Evolutionary conservation across 1,140 invertebrate species (phyloP).

Genomic region (Psilanteris sp.): DNA sequence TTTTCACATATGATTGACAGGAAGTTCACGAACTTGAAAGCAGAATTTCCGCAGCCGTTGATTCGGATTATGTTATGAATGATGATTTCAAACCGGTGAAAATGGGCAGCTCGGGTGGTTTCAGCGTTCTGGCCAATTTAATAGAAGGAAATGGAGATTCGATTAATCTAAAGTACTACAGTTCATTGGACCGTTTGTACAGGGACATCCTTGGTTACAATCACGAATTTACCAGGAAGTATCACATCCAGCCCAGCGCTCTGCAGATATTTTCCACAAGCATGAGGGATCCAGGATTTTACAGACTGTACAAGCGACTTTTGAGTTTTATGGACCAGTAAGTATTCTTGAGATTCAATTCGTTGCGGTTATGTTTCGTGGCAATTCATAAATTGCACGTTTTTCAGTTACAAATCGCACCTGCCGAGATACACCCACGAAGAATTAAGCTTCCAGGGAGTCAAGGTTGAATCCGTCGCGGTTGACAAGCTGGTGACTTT

Average conservation of each 20-base stretch:
- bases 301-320: conserved; percentile 77
- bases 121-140: conserved; percentile 81
- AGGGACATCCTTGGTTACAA: conserved; percentile 73
- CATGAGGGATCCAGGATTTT: conserved; percentile 80
- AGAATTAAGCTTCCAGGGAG: conserved; percentile 81
- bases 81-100: conserved; percentile 76
- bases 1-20: conserved; percentile 37
- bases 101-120: conserved; percentile 79
- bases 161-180: conserved; percentile 83
- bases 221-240: conserved; percentile 54
- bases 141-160: conserved; percentile 83
- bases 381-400: too few species aligned
- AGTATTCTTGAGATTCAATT: conserved; percentile 10
- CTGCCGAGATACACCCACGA: conserved; percentile 71
- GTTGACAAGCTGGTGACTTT: conserved; percentile 82
- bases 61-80: conserved; percentile 81
- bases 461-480: conserved; percentile 83
- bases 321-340: conserved; percentile 77
- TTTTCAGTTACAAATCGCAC: conserved; percentile 71
- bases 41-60: conserved; percentile 83
- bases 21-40: conserved; percentile 82
- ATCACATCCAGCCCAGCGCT: conserved; percentile 68
- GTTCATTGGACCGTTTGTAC: conserved; percentile 71
- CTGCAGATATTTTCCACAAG: conserved; percentile 72
- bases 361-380: too few species aligned